Conservation (phyloP, 2,888 invertebrate species). For the Strigamia maritima region DNA sequence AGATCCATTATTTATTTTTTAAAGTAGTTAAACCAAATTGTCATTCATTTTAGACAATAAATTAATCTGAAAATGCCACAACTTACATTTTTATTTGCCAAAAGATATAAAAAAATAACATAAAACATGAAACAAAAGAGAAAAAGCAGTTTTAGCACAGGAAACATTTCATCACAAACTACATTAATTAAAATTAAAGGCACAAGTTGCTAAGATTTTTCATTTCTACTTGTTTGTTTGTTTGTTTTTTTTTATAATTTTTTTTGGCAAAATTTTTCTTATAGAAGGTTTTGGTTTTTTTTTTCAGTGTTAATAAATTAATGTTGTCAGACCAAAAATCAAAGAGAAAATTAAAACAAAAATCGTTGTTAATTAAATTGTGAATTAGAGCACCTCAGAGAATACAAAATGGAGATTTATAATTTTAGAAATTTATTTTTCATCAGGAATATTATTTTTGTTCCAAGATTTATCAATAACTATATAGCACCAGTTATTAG, state of each 20-base stretch:
- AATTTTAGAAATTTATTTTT: neutral
- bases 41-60: neutral
- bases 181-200: constrained; percentile 24
- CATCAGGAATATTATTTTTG: neutral
- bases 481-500: constrained; percentile 13
- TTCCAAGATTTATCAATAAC: neutral
- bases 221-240: neutral
- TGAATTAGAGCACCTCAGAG: neutral
- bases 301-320: neutral
- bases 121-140: neutral
- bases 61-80: neutral
- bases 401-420: constrained; percentile 9
- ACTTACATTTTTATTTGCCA: neutral
- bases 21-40: too few relatives aligned
- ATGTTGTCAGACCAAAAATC: neutral
- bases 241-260: neutral
- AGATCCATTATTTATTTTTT: too few relatives aligned
- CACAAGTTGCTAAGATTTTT: constrained; percentile 28
- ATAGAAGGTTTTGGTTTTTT: neutral
- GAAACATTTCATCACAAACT: constrained; percentile 22
- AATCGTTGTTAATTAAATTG: too few relatives aligned
- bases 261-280: neutral
- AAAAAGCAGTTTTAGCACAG: neutral
- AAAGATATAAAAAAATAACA: neutral
- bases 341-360: neutral